Evolutionary conservation across 35 echinoderm and acorn worm genomes (phyloP), one percentile per base, ranked within the genome.

Genomic region (Amphiura filiformis): DNA sequence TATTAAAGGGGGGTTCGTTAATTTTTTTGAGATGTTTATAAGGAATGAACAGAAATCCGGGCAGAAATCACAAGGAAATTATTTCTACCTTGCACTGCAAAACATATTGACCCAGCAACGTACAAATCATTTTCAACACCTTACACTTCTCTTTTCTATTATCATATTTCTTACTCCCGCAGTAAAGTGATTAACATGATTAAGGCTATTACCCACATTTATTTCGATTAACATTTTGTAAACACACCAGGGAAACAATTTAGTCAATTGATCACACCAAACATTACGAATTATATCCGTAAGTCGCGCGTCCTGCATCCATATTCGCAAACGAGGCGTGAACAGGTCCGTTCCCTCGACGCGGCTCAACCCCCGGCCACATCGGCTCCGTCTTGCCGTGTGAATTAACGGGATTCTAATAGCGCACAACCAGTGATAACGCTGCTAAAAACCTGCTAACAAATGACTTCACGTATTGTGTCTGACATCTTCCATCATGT

Each of bases 401-500:
- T 30, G 61, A 70, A 70, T 13, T 70, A 70, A 26, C 61, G 28
- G 61, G 61, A 47, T 47, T 47, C 17, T 47, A 17, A 17, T 47
- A 17, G 41, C 41, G 17, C 5, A 30, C 61, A 18, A 70, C 7
- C 20, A 52, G 7, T 11, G 44, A 20, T 20, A 20, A 11, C 20
- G 61, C 7, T 23, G 61, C 7, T 11, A 1, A 70, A 70, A 30
- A 70, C 61, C 28, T 26, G 61, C 61, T 70, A 70, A 70, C 61
- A 26, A 70, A 70, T 70, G 61, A 70, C 61, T 70, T 70, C 7
- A 26, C 3, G 17, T 70, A 70, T 30, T 4, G 28, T n/a, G 61
- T 70, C 61, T 70, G 61, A 70, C 61, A 70, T 70, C 61, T 70
- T 30, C 61, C 61, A 70, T 70, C n/a, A n/a, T n/a, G n/a, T n/a